Base-by-base conservation (phyloP, 2,113 vertebrate species). In the Cebus imitator region DNA sequence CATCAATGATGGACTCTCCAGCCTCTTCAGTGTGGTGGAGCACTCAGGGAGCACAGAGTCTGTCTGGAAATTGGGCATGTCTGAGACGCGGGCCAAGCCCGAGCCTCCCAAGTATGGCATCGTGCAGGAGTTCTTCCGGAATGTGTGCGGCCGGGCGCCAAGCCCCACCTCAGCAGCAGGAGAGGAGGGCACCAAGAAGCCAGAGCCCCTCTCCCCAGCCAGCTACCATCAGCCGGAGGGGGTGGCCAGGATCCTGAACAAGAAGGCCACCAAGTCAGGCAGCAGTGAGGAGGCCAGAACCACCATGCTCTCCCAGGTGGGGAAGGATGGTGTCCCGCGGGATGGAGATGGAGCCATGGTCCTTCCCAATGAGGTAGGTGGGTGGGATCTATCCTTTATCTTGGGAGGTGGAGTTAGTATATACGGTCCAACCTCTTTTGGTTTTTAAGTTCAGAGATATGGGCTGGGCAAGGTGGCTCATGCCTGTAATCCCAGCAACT, bases 1-100 rank as follows among this genome's bases (percentile, higher is more conserved):
- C 92, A 99, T 99, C 98, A 99, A 99, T 0, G 99, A 99, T 0
- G 99, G 99, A 64, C 98, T 99, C 61, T 99, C 99, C 97, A 99
- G 99, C 98, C 99, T 99, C 96, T 99, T 99, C 98, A 99, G 99
- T 0, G 99, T 99, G 87, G 99, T 99, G 98, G 99, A 99, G 96
- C 99, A 99, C 35, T 61, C 99, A 0, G 99, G 99, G 81, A 99
- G 99, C 98, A 99, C 99, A 0, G 99, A 99, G 96, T 99, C 99
- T 0, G 99, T 99, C 45, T 99, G 99, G 99, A 99, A 99, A 97
- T 97, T 98, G 0, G 98, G 99, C 72, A 98, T 98, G 89, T 83
- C 98, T 0, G 99, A 99, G 87, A 97, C 96, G 90, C 98, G 98
- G 90, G 66, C 96, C 97, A 99, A 99, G 64, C 89, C 99, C 0